Base-by-base conservation (phyloP, 1,140 invertebrate genomes). In the Microplitis mediator region DNA sequence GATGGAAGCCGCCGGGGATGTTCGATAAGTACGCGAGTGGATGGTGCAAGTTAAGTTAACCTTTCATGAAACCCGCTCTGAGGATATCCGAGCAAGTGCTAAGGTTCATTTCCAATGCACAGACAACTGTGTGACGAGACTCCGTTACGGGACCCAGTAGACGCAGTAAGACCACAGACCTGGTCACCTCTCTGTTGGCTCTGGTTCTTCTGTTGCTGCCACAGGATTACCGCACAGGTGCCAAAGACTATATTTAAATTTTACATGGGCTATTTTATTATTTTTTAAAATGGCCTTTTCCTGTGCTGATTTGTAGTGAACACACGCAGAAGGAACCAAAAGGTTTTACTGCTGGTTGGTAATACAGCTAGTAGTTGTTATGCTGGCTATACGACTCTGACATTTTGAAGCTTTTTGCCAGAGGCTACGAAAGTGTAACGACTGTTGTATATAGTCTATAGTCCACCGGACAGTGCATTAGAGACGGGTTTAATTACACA, bases 101-200 rank as follows among this genome's bases (percentile, higher is more conserved):
- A 66, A 71, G 63, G 74, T 78, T 80, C 72, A 82, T 85, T 72
- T 66, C 70, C 67, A 82, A 84, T 86, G 84, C 82, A 84, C 82
- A 83, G 81, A 86, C 83, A 83, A 83, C 80, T 77, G 78, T 84
- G 82, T 85, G 84, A 86, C 83, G 79, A 83, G 82, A 85, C 84
- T 84, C 77, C 66, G 82, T 85, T 85, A 84, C 79, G 71, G 78
- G 73, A 78, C 82, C 81, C 80, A 72, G 60, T 79, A 81, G 83
- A 80, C 79, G 74, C 31, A 31, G 39, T 14, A 32, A 31, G 32
- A 32, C 61, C 14, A 35, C 63, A 16, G 14, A n/a, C 6, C 4
- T 51, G 45, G 36, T 65, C 63, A 65, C 35, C 63, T 16, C n/a
- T 45, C 6, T 11, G 11, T 45, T 45, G 39, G 39, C 11, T 11